Base-by-base conservation (phyloP, 1,140 invertebrate species). In the Mactra quadrangularis region DNA sequence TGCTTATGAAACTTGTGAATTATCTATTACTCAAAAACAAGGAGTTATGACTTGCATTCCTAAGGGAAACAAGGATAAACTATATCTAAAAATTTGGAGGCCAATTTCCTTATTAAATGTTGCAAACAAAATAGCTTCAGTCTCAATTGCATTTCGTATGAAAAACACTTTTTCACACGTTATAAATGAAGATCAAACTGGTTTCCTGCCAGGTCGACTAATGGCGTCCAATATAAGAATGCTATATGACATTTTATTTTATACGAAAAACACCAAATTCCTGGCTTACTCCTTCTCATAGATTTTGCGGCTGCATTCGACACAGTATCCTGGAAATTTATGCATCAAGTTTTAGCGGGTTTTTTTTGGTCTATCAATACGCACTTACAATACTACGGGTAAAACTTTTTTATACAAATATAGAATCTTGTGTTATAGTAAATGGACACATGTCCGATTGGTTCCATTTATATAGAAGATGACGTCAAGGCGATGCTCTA, bases 401-500 rank as follows among this genome's bases (percentile, higher is more conserved):
- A 27, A 68, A 68, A n/a, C n/a, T n/a, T n/a, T n/a, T n/a, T n/a
- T n/a, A n/a, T n/a, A n/a, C n/a, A n/a, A n/a, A n/a, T n/a, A n/a
- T n/a, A n/a, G n/a, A n/a, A n/a, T n/a, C n/a, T n/a, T n/a, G n/a
- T n/a, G n/a, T n/a, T n/a, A n/a, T 57, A 25, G 15, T 70, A n/a
- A 60, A 72, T 71, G 77, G 64, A 6, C 52, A 68, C 62, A 33
- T 72, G 27, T 82, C 64, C n/a, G 66, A 71, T 31, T 71, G 53
- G 27, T 71, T 62, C 27, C 25, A 45, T 11, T 47, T 72, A 27
- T 17, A 47, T 3, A 82, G 68, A 33, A 53, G 78, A 0, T 68
- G 81, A 47, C 59, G 62, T 29, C 81, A 83, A 68, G 4, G 81
- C 13, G 70, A 83, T 64, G 68, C 47, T 29, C 29, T 83, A 13